Conservation (phyloP, 2,888 invertebrate species). For the Epinotia bilunana region DNA sequence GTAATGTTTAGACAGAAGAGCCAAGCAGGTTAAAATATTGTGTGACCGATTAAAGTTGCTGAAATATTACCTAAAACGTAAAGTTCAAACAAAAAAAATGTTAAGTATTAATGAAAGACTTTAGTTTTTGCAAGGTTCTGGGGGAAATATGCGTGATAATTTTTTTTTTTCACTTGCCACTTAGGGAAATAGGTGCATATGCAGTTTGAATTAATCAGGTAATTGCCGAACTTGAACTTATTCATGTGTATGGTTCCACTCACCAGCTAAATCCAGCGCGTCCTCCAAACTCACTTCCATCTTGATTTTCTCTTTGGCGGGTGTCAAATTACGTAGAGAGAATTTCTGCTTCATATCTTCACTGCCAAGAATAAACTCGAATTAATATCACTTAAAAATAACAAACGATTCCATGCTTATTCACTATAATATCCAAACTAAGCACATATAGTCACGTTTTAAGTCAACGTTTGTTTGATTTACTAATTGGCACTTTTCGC, state of each 20-base stretch:
- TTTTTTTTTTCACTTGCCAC: too few species aligned
- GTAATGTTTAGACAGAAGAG: too few species aligned
- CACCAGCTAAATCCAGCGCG: slow-evolving; percentile 70
- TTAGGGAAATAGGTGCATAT: too few species aligned
- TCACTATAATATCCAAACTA: neutral
- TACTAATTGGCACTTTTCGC: neutral
- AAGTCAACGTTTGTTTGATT: neutral
- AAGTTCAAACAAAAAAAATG: too few species aligned
- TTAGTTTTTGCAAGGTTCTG: too few species aligned
- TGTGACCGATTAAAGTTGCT: too few species aligned
- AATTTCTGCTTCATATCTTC: slow-evolving; percentile 46
- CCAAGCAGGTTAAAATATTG: too few species aligned
- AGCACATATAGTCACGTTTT: slow-evolving; percentile 35
- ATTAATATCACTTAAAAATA: neutral
- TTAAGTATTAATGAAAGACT: too few species aligned
- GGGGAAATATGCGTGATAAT: too few species aligned
- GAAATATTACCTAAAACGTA: too few species aligned
- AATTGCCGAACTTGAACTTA: neutral
- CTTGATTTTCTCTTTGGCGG: slow-evolving; percentile 49
- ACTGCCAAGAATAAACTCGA: slow-evolving; percentile 26
- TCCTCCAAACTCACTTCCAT: slow-evolving; percentile 65
- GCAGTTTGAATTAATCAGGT: too few species aligned
- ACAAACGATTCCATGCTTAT: neutral
- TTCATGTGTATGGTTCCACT: slow-evolving; percentile 28
- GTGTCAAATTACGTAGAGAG: slow-evolving; percentile 36